Percentiles rank a stretch among this genome's conserved stretches.
Conservation (phyloP, 2,113 vertebrate species). For the Apus apus region DNA sequence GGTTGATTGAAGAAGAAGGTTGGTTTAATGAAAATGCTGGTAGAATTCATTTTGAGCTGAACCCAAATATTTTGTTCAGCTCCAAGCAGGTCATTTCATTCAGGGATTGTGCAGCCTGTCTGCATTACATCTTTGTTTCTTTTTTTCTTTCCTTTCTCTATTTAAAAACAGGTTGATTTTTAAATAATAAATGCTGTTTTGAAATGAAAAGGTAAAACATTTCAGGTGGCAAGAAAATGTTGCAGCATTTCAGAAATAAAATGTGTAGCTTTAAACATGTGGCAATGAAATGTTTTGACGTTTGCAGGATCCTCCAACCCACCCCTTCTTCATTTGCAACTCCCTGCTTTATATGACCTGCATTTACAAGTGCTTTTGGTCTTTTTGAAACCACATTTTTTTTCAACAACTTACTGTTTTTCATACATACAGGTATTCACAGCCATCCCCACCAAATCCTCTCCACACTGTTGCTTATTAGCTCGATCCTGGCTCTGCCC, state of each 20-base stretch:
- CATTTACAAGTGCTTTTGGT: not conserved
- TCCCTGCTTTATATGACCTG: not conserved
- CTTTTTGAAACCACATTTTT: not conserved
- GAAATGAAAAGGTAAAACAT: constrained; percentile 57
- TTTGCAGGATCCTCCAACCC: constrained; percentile 32
- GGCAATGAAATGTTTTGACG: constrained; percentile 58
- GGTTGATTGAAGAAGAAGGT: constrained; percentile 27
- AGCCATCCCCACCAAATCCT: not conserved
- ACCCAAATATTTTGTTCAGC: not conserved
- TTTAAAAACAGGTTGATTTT: constrained; percentile 43
- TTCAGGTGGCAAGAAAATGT: constrained; percentile 50
- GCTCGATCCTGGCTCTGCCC: not conserved
- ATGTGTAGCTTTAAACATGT: constrained; percentile 9
- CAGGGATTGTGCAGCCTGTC: not conserved
- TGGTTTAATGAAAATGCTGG: constrained; percentile 23
- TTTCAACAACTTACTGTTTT: not conserved
- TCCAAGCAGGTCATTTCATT: not conserved
- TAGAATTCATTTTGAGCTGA: constrained; percentile 25
- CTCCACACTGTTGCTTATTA: fast-evolving
- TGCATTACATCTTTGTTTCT: not conserved
- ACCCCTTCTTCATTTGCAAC: constrained; percentile 38
- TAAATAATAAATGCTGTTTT: constrained; percentile 43
- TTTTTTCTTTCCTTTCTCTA: not conserved
- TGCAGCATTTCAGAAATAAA: constrained; percentile 45
- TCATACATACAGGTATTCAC: fast-evolving